Evolutionary conservation across 2,113 vertebrate genomes (phyloP).

Genomic region (Hemiscyllium ocellatum): DNA sequence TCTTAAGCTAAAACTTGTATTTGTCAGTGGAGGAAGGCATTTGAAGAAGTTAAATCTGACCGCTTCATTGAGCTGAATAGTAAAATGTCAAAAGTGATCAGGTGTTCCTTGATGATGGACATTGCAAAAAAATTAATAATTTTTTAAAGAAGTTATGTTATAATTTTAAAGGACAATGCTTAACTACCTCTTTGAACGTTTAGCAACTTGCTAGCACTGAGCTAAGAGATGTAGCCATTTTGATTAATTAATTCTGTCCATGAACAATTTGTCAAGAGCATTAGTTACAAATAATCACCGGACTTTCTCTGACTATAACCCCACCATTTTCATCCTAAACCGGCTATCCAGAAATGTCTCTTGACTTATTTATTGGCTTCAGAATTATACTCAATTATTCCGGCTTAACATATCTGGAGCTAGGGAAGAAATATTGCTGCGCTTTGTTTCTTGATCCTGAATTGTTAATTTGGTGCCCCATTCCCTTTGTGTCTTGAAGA

Average conservation of each 20-base stretch:
- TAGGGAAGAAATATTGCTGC: not conserved
- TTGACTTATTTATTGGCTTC: not conserved
- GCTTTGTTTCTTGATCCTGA: not conserved
- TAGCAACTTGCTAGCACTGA: not conserved
- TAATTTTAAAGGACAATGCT: not conserved
- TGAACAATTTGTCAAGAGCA: not conserved
- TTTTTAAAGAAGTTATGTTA: not conserved
- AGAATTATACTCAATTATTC: not conserved
- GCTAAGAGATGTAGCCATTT: not conserved
- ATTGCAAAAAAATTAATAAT: not conserved
- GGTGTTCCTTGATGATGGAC: not conserved
- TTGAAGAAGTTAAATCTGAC: no score
- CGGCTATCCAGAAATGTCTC: not conserved
- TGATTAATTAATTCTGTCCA: not conserved
- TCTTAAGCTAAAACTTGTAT: not conserved
- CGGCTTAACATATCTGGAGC: not conserved
- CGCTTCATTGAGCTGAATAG: not conserved
- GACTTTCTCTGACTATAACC: not conserved
- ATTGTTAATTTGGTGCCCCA: not conserved
- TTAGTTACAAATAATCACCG: not conserved
- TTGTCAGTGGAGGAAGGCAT: not conserved
- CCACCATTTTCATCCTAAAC: not conserved
- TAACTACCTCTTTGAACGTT: not conserved
- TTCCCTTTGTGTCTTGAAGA: slow-evolving; percentile 52
- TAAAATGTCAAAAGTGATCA: not conserved